phyloP scores from a whole-genome alignment of 2,113 vertebrate species.

The Falco punctatus region DNA sequence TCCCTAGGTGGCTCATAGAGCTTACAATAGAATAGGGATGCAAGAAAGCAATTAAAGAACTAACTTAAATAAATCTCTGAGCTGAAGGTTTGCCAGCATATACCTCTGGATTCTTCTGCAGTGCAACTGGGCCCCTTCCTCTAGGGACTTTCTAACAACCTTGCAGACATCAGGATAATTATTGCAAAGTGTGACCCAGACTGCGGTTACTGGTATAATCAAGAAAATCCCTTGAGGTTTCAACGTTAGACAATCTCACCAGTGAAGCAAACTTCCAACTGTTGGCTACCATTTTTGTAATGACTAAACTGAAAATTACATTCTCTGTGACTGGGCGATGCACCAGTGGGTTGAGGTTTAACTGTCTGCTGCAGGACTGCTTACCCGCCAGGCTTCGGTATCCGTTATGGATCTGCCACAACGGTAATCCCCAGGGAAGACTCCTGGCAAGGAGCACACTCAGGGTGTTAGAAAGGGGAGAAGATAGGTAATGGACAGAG shows the following conservation, averaged over 20 bases:
- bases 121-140: constrained; percentile 15
- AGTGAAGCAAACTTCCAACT: background rate
- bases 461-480: background rate
- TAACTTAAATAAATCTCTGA: constrained; percentile 47
- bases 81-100: constrained; percentile 45
- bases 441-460: background rate
- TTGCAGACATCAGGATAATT: constrained; percentile 53
- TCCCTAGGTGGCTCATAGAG: constrained; percentile 39
- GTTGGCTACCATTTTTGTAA: background rate
- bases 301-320: background rate
- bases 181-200: constrained; percentile 57
- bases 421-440: background rate
- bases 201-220: constrained; percentile 36
- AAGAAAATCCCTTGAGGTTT: constrained; percentile 14
- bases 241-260: background rate
- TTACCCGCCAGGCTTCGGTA: background rate
- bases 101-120: constrained; percentile 21
- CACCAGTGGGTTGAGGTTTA: accelerated
- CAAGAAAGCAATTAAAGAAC: constrained; percentile 62
- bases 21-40: constrained; percentile 25
- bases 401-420: background rate
- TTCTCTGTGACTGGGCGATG: background rate
- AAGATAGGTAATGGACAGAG: background rate
- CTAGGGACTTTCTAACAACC: constrained; percentile 36
- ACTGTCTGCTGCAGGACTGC: background rate